Evolutionary conservation across 2,113 vertebrate species (phyloP), one percentile per base, ranked within the genome.

Genomic region (Electrona antarctica): DNA sequence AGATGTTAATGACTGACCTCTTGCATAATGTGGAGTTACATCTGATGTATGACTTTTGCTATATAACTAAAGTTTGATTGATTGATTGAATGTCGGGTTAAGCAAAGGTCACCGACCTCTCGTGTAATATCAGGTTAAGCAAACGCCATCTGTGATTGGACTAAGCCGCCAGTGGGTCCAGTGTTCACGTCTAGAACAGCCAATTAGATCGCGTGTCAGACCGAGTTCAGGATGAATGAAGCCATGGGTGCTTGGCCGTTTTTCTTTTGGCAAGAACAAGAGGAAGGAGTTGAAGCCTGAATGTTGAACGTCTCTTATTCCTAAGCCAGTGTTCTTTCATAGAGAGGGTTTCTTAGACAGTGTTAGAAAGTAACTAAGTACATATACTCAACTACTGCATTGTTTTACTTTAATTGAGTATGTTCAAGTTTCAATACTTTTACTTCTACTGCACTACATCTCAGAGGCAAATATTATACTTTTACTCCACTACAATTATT

Each of bases 221-320:
- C 29, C 33, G 55, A 69, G 79, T 75, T 76, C 72, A 76, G 33
- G 52, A 52, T 65, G 65, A 69, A 15, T n/a, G 66, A 56, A 61
- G 64, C 62, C 60, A 47, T 13, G 48, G 54, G 71, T 49, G 59
- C 48, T 21, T 67, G 69, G 10, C 64, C 28, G 13, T 41, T 15
- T 54, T 54, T 49, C 14, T 60, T 60, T 33, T 49, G 28, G 49
- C n/a, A 6, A 77, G 56, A 21, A 52, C 60, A 74, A 46, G 73
- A 79, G 74, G 66, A 78, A 64, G 59, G 7, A 76, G 79, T 28
- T 46, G 4, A 54, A 73, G 28, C 47, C 10, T 11, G 47, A 46
- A 76, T 70, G 47, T 10, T 50, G 8, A 8, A 50, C 3, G 49
- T 10, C 8, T 50, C 11, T 58, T 41, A 41, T 54, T 73, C 61